Conservation (phyloP, 2,113 vertebrate species). For the Cryptomyrus ogoouensis region DNA sequence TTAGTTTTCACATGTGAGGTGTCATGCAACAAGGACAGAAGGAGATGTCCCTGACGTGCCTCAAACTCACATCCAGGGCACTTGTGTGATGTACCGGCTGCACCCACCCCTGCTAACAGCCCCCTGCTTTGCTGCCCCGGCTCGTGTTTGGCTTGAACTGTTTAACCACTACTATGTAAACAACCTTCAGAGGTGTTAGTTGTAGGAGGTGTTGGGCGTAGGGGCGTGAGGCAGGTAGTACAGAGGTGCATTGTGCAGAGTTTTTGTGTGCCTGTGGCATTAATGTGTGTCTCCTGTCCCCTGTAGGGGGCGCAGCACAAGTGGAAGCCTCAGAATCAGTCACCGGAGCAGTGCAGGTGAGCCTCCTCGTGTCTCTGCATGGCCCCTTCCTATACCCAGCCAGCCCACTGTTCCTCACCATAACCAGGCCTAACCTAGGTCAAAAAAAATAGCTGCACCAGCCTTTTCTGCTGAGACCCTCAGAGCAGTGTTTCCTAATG, state of each 20-base stretch:
- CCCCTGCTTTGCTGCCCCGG: neutral
- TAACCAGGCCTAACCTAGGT: neutral
- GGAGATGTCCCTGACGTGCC: neutral
- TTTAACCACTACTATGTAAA: neutral
- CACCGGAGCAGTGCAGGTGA: slow-evolving; percentile 81
- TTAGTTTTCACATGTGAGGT: neutral
- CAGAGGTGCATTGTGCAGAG: neutral
- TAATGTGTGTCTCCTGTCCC: neutral
- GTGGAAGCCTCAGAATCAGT: slow-evolving; percentile 70
- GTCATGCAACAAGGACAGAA: neutral
- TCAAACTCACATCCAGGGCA: neutral
- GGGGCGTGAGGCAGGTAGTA: neutral
- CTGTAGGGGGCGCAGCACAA: slow-evolving; percentile 66
- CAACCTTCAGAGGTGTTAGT: neutral
- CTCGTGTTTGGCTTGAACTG: neutral
- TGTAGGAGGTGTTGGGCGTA: neutral
- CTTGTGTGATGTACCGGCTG: neutral
- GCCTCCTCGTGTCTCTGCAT: neutral
- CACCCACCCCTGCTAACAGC: neutral
- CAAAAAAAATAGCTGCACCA: neutral
- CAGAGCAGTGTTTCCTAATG: neutral
- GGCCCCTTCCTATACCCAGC: neutral
- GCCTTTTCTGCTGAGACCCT: neutral
- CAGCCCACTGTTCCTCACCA: neutral
- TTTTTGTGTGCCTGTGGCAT: neutral